Evolutionary conservation across 2,113 vertebrate genomes (phyloP).

Genomic region (Spheniscus mendiculus): DNA sequence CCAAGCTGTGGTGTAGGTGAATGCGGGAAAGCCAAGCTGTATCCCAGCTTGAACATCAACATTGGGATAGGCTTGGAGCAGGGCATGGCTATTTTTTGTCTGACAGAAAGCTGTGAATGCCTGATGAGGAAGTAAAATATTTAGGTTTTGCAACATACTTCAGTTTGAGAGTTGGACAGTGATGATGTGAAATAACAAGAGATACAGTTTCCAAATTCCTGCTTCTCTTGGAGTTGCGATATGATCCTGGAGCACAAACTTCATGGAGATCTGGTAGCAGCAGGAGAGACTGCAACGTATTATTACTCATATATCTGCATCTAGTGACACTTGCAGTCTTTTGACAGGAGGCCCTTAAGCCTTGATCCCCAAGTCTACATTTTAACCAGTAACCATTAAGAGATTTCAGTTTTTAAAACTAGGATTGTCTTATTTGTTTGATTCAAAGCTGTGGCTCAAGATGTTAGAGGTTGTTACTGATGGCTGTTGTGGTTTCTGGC

Average conservation of each 20-base stretch:
- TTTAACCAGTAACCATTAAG: background rate
- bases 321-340: background rate
- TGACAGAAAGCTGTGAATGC: background rate
- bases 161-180: background rate
- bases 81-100: background rate
- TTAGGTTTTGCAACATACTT: background rate
- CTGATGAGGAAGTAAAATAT: background rate
- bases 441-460: background rate
- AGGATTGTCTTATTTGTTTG: background rate
- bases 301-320: background rate
- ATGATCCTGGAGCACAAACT: background rate
- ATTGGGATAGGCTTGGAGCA: background rate
- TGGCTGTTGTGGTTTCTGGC: background rate
- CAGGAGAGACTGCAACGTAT: background rate
- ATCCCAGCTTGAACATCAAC: background rate
- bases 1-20: background rate
- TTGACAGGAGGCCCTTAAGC: background rate
- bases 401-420: background rate
- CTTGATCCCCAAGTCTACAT: background rate
- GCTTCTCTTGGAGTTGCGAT: background rate
- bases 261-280: background rate
- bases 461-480: background rate
- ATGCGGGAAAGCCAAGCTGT: background rate
- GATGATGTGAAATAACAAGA: background rate
- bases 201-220: background rate